These are phyloP conservation scores for Trissolcus basalis DNA, from an alignment of 1,140 invertebrate species.

Conservation along the genomic window DNA sequence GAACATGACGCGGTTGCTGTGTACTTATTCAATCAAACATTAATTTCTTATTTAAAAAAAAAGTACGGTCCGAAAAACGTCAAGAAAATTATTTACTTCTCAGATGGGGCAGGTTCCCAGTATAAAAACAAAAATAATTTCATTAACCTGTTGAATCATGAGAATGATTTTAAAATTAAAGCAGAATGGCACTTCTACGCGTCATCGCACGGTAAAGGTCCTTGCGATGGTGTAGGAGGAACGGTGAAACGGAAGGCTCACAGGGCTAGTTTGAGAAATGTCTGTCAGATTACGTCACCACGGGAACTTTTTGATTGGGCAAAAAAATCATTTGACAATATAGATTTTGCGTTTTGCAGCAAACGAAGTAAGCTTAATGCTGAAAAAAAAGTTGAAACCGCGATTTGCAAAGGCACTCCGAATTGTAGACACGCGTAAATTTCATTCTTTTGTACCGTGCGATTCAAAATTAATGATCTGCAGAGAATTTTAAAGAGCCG, in stretches of 20 bases:
- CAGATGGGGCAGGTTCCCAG: neutral
- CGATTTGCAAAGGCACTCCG: too few species aligned
- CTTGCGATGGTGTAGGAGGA: neutral
- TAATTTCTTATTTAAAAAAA: neutral
- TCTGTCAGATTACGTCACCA: neutral
- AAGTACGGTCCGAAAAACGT: neutral
- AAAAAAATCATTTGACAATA: slow-evolving; percentile 9
- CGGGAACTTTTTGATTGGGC: slow-evolving; percentile 16
- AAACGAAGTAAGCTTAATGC: neutral
- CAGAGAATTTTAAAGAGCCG: too few species aligned
- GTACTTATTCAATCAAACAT: slow-evolving; percentile 1
- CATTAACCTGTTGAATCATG: slow-evolving; percentile 7
- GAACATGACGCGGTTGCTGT: slow-evolving; percentile 1
- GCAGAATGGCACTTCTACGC: slow-evolving; percentile 21
- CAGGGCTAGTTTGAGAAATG: slow-evolving; percentile 8
- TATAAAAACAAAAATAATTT: slow-evolving; percentile 29
- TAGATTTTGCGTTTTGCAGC: slow-evolving; percentile 15
- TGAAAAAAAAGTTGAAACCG: too few species aligned
- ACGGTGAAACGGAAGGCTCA: slow-evolving; percentile 15
- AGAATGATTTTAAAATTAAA: slow-evolving; percentile 15
- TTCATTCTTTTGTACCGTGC: too few species aligned
- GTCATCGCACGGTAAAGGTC: slow-evolving; percentile 12
- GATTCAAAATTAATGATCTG: too few species aligned
- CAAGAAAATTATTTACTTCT: neutral
- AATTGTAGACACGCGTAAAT: too few species aligned